Percentiles rank a stretch among this genome's conserved stretches.
These are phyloP conservation scores for Alloscopus bannaensis DNA, from an alignment of 2,888 invertebrate species.

Conservation along the genomic window DNA sequence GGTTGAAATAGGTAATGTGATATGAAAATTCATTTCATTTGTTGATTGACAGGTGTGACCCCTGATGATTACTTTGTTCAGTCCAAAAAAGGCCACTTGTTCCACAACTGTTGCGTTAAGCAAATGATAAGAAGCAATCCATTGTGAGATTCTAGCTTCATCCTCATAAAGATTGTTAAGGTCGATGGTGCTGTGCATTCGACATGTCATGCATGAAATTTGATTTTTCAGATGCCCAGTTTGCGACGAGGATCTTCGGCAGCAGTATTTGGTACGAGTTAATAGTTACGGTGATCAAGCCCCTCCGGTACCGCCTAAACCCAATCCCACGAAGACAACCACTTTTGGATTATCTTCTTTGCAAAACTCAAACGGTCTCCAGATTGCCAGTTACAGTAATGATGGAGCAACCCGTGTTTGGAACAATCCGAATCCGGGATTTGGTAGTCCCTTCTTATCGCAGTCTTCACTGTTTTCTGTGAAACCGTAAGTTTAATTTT, in stretches of 20 bases:
- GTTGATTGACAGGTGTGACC: slow-evolving; percentile 42
- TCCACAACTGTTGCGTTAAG: slow-evolving; percentile 56
- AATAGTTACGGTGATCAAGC: not conserved
- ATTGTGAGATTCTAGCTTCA: not conserved
- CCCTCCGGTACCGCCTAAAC: slow-evolving; percentile 8
- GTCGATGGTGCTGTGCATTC: not conserved
- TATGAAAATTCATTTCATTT: not conserved
- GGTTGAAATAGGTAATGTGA: not conserved
- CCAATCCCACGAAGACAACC: not conserved
- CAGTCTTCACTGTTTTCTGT: not conserved
- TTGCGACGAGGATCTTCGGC: slow-evolving; percentile 47
- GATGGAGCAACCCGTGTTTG: not conserved
- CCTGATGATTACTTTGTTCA: slow-evolving; percentile 61
- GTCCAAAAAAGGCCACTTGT: slow-evolving; percentile 66
- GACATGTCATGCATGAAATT: not conserved
- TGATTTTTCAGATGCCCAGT: slow-evolving; percentile 55
- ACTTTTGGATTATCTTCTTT: not conserved
- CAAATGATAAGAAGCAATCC: not conserved
- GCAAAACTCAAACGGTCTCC: not conserved
- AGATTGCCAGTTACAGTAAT: not conserved
- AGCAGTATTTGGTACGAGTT: not conserved
- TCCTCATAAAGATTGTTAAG: not conserved
- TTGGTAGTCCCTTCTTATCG: not conserved
- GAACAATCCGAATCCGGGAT: not conserved
- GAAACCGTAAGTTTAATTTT: not conserved